Evolutionary conservation across 2,797 vertebrate genomes (phyloP).

Genomic region (Siniperca undulata): DNA sequence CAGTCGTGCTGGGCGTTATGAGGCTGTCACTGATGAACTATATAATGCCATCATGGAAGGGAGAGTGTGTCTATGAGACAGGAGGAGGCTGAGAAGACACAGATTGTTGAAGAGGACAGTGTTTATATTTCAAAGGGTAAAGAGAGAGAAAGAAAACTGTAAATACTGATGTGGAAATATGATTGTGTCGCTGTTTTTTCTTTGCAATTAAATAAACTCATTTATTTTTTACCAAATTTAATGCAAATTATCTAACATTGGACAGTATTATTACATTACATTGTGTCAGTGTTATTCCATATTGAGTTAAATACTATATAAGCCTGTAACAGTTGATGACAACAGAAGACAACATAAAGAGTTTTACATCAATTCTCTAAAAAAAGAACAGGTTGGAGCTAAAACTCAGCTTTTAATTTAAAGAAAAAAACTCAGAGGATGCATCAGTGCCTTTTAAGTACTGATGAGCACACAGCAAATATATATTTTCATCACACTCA

Average conservation of each 20-base stretch:
- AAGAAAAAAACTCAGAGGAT: background rate
- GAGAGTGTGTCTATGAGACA: conserved; percentile 83
- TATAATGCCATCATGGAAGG: conserved; percentile 83
- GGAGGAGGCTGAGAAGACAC: background rate
- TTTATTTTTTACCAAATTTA: background rate
- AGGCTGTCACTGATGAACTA: conserved; percentile 83
- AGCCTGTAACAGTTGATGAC: background rate
- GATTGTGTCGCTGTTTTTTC: background rate
- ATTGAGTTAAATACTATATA: background rate
- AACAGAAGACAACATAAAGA: background rate
- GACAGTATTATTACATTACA: background rate
- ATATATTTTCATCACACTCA: background rate
- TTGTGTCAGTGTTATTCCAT: background rate
- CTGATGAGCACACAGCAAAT: conserved; percentile 12
- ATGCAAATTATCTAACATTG: background rate
- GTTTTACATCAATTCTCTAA: background rate
- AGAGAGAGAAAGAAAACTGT: background rate
- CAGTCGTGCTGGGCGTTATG: conserved; percentile 82
- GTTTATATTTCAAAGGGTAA: background rate
- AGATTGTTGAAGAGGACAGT: background rate
- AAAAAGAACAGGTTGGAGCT: background rate
- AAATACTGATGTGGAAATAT: background rate
- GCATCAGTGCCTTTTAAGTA: background rate
- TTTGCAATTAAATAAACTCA: conserved; percentile 8
- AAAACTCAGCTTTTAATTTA: conserved; percentile 6